Evolutionary conservation across 1,140 invertebrate species (phyloP).

Genomic region (Platyura marginata): DNA sequence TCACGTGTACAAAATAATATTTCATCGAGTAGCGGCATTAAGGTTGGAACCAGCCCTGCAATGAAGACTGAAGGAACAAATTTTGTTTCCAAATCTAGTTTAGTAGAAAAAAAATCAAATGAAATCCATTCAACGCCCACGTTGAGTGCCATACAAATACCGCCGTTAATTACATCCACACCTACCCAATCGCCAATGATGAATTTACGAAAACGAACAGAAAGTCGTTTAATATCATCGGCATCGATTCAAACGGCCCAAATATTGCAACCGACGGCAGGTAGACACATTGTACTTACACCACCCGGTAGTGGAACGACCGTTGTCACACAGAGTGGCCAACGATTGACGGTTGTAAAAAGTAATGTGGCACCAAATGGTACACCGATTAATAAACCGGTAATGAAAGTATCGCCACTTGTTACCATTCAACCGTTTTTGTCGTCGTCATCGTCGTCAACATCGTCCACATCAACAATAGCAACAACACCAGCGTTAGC

Average conservation of each 20-base stretch:
- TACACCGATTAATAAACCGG: background rate
- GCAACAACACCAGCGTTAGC: conserved; percentile 1
- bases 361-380: background rate
- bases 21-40: conserved; percentile 9
- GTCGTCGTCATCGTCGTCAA: background rate
- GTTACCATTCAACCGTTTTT: too few relatives aligned
- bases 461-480: conserved; percentile 10
- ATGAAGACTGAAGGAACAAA: conserved; percentile 19
- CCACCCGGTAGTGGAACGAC: conserved; percentile 11
- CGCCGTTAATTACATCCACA: background rate
- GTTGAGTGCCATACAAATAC: background rate
- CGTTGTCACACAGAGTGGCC: conserved; percentile 29
- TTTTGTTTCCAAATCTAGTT: conserved; percentile 10
- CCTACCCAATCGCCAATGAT: background rate
- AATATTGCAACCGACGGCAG: conserved; percentile 47
- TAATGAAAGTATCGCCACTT: background rate
- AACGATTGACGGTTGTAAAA: conserved; percentile 29
- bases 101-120: background rate
- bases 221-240: background rate
- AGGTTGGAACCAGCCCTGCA: conserved; percentile 21
- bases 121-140: background rate
- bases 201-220: background rate
- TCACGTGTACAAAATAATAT: conserved; percentile 16
- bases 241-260: conserved; percentile 26
- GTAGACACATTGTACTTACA: conserved; percentile 43